Base-by-base conservation (phyloP, 2,113 vertebrate species). In the Junco hyemalis region DNA sequence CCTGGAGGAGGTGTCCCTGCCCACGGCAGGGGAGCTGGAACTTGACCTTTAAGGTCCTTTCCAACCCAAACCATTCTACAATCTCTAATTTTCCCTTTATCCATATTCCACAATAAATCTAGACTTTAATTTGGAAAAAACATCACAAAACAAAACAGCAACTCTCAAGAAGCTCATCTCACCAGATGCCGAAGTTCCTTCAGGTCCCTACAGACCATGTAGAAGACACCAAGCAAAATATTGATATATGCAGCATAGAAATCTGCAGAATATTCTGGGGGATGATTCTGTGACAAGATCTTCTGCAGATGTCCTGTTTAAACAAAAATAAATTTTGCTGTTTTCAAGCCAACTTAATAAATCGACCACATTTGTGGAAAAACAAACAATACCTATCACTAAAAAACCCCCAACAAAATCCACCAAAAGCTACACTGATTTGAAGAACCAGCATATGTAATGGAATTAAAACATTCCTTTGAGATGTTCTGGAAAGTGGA, bases 141-240 rank as follows among this genome's bases (percentile, higher is more conserved):
- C 12, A 51, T 12, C 12, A 9, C 11, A 79, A 65, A 71, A 5
- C 24, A 45, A 53, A 86, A 38, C 13, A 63, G 5, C 9, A 74
- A 28, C 20, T 29, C n/a, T 28, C 77, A 90, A 81, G 44, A 44
- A 64, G 54, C 19, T 93, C 31, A 61, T 86, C 98, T 98, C 90
- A 99, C 99, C 98, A 99, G 97, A 97, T 99, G 99, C 25, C 97
- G 98, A 53, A 99, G 99, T 90, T 99, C 99, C 79, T 98, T 98
- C 93, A 99, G 97, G 97, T 99, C 99, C 84, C 99, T 98, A 94
- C 99, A 99, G 60, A 99, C 99, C 1, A 98, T 98, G 95, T 98
- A 99, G 96, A 99, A 99, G 86, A 99, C 99, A 76, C 99, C 99
- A 95, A 99, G 98, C 77, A 99, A 98, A 97, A 99, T 99, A 97